Evolutionary conservation across 2,888 invertebrate genomes (phyloP), one percentile per base, ranked within the genome.

Genomic region (Anarsia innoxiella): DNA sequence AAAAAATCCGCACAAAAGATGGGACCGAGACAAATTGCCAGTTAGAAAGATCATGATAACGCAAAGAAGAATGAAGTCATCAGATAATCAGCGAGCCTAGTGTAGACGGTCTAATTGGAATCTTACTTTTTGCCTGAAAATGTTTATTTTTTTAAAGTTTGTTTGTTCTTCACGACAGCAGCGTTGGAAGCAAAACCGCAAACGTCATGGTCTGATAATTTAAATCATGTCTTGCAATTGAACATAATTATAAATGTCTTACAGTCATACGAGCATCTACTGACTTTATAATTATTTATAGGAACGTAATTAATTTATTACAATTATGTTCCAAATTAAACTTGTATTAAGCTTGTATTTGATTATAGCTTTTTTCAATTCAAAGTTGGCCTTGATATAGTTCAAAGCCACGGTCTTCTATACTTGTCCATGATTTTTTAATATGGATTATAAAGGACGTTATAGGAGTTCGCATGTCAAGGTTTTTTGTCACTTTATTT

Each of bases 351-450:
- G n/a, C n/a, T n/a, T n/a, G n/a, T n/a, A n/a, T n/a, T n/a, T n/a
- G n/a, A n/a, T n/a, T n/a, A n/a, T n/a, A n/a, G n/a, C n/a, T n/a
- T n/a, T n/a, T n/a, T n/a, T n/a, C n/a, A n/a, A n/a, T 29, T 41
- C 31, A 27, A 42, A 37, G 46, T 45, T 58, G 60, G 55, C 77
- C 77, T 77, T 77, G 75, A 66, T 66, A 56, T 51, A 69, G 76
- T 75, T 77, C 71, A 77, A 70, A 71, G 73, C 57, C 70, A 51
- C 53, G 46, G 43, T 48, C 43, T 52, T 50, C 55, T 55, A 56
- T 59, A 49, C 46, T 51, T 69, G 72, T 65, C 66, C 57, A 53
- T 56, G 47, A 56, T 53, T 59, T 59, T 58, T 56, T 59, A 48
- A n/a, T n/a, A n/a, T n/a, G n/a, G n/a, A n/a, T n/a, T n/a, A n/a